Evolutionary conservation across 1,140 invertebrate genomes (phyloP), one percentile per base, ranked within the genome.

Genomic region (Trachymyrmex cornetzi): DNA sequence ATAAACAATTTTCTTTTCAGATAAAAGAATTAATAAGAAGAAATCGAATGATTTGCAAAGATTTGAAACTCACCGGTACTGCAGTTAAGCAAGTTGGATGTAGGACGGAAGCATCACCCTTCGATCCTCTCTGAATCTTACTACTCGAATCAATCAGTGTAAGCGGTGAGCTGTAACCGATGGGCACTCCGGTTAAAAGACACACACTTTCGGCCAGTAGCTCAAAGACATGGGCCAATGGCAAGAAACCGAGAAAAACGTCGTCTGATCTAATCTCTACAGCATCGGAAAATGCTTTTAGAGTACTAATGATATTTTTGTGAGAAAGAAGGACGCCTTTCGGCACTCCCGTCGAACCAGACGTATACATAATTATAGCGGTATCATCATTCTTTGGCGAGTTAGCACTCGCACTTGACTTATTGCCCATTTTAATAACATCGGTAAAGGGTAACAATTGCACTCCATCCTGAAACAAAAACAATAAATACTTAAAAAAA

Each of bases 191-290:
- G n/a, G 96, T 96, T 59, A 97, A 94, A 57, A 97, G 95, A 91
- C 97, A 97, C 16, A 97, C 96, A 89, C 96, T 97, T 92, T 98
- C 98, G 12, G 97, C 97, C 67, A 99, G 96, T 61, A 99, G 96
- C 95, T 99, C 99, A 90, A 99, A 98, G 2, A 99, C 99, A 95
- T 99, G 99, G 61, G 99, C 99, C 67, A 99, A 96, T 14, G 99
- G 99, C 77, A 99, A 96, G 95, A 99, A 99, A 57, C 98, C 99
- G 93, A 99, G 97, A 90, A 99, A 98, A 19, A 98, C 96, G 93
- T 99, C 99, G 85, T 97, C 96, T 0, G 96, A 94, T 93, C 94
- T 96, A 67, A 98, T 97, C 44, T 96, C 94, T 22, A 99, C 97
- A 61, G 97, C 97, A 93, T 98, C 97, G 50, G 97, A 97, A 94